phyloP scores from a whole-genome alignment of 2,797 vertebrate species.

The Peromyscus melanophrys region DNA sequence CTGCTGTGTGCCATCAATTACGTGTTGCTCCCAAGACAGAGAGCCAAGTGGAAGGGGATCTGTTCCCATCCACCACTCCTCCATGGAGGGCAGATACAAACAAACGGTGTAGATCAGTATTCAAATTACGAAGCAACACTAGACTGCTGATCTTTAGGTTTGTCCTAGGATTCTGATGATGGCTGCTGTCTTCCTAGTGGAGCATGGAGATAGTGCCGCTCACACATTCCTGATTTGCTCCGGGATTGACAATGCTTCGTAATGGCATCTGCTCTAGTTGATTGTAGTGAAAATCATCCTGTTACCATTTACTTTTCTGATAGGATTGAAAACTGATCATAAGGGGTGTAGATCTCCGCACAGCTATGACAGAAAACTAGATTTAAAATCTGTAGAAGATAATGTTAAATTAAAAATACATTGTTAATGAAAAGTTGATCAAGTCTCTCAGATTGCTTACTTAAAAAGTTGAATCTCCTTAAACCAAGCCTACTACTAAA shows the following conservation, averaged over 20 bases:
- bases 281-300: constrained; percentile 7
- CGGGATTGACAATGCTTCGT: neutral
- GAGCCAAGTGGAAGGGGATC: neutral
- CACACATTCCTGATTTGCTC: neutral
- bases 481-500: neutral
- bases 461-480: constrained; percentile 28
- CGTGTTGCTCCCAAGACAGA: neutral
- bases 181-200: neutral
- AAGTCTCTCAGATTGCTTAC: constrained; percentile 33
- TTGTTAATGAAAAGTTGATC: constrained; percentile 49
- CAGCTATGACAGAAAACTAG: neutral
- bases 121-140: neutral
- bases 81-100: neutral
- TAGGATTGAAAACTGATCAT: constrained; percentile 40
- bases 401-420: constrained; percentile 25
- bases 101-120: neutral
- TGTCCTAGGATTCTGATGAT: neutral
- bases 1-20: neutral
- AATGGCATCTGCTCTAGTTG: neutral
- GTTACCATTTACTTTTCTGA: neutral
- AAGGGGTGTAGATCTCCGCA: neutral
- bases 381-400: constrained; percentile 42
- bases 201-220: neutral
- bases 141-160: neutral
- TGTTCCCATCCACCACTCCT: neutral